phyloP scores from a whole-genome alignment of 2,797 vertebrate species.

The Rhynchotus rufescens region DNA sequence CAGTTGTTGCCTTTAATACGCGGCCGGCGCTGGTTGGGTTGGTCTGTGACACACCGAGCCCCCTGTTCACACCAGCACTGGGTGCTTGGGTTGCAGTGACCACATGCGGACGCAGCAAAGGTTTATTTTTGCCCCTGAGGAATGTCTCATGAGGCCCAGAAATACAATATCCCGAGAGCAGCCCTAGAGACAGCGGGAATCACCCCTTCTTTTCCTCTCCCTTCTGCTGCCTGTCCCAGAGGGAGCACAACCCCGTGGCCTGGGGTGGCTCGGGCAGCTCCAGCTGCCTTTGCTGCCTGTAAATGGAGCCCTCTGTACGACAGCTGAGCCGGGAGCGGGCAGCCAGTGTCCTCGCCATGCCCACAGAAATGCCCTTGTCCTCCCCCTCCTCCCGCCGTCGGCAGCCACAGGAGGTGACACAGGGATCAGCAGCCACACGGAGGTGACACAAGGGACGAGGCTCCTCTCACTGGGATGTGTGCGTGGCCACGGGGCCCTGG shows the following conservation, averaged over 20 bases:
- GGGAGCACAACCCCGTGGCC: not conserved
- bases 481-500: rapidly evolving
- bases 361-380: not conserved
- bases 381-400: not conserved
- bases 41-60: not conserved
- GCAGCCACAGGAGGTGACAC: not conserved
- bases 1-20: not conserved
- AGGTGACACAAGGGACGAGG: not conserved
- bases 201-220: not conserved
- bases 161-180: not conserved
- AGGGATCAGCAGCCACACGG: no score
- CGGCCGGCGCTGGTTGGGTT: not conserved
- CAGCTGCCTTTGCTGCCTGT: not conserved
- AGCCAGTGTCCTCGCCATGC: not conserved
- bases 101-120: not conserved
- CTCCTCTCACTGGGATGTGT: not conserved
- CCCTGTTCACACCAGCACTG: not conserved
- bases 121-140: not conserved
- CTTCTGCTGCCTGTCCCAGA: not conserved
- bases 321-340: rapidly evolving
- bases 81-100: not conserved
- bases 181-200: not conserved
- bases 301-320: not conserved
- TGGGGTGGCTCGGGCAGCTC: not conserved
- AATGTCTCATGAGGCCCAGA: not conserved